Conservation (phyloP, 2,797 vertebrate genomes). For the Pipistrellus pygmaeus region DNA sequence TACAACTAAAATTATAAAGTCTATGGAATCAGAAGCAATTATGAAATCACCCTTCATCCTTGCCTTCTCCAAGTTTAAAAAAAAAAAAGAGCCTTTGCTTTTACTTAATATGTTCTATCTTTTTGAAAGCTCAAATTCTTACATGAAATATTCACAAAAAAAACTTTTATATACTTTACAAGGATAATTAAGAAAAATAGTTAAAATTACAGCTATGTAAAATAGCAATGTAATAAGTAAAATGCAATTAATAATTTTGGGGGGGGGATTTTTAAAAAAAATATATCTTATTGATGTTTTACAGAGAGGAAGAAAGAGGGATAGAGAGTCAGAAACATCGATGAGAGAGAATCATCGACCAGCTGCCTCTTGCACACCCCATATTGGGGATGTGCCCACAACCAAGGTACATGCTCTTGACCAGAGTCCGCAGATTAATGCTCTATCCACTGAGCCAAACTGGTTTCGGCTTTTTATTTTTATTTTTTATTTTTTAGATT, state of each 20-base stretch:
- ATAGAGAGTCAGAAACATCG: no score
- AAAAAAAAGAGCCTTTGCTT: slow-evolving; percentile 38
- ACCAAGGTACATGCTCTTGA: no score
- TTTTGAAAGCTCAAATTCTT: slow-evolving; percentile 59
- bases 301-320: no score
- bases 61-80: slow-evolving; percentile 49
- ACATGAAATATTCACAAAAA: slow-evolving; percentile 49
- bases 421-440: no score
- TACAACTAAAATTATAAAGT: slow-evolving; percentile 44
- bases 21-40: slow-evolving; percentile 56
- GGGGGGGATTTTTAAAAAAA: no score
- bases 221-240: slow-evolving; percentile 22
- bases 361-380: no score
- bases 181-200: slow-evolving; percentile 53
- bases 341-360: no score
- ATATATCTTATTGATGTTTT: no score
- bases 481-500: no score
- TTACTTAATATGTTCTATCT: slow-evolving; percentile 30
- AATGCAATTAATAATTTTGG: slow-evolving; percentile 12
- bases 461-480: no score
- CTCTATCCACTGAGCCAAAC: no score
- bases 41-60: slow-evolving; percentile 51
- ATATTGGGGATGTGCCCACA: no score
- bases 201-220: slow-evolving; percentile 49
- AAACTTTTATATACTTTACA: slow-evolving; percentile 43